phyloP scores from a whole-genome alignment of 2,888 invertebrate genomes.

The Physocephala rufipes region DNA sequence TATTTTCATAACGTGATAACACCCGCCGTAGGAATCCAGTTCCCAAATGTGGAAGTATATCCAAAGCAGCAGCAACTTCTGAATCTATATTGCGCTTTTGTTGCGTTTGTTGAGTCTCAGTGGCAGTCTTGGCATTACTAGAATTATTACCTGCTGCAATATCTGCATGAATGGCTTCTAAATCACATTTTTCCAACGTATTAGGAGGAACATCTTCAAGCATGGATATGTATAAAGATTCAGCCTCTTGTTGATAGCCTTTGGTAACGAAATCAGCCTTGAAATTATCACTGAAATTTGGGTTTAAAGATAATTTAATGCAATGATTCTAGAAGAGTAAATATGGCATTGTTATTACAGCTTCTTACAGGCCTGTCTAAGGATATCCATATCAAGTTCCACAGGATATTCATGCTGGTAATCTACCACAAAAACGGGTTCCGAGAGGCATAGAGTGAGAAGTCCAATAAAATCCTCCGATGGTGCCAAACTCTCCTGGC shows the following conservation, averaged over 20 bases:
- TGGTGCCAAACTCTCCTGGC: conserved; percentile 46
- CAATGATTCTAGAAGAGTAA: not conserved
- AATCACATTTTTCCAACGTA: conserved; percentile 4
- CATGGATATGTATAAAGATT: conserved; percentile 38
- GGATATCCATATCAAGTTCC: conserved; percentile 73
- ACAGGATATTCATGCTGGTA: conserved; percentile 75
- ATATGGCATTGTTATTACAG: conserved; percentile 69
- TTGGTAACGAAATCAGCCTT: conserved; percentile 56
- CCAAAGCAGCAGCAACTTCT: conserved; percentile 66
- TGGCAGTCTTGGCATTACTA: not conserved
- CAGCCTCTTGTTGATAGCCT: conserved; percentile 52
- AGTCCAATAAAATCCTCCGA: conserved; percentile 59
- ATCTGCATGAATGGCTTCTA: not conserved
- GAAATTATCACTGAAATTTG: conserved; percentile 44
- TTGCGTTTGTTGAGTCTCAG: conserved; percentile 8
- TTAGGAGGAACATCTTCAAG: conserved; percentile 31
- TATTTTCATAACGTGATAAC: conserved; percentile 78
- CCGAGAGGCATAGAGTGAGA: conserved; percentile 68
- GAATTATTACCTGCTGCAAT: not conserved
- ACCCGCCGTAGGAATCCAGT: conserved; percentile 79
- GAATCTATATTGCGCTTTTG: conserved; percentile 60
- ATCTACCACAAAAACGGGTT: conserved; percentile 73
- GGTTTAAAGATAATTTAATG: not conserved
- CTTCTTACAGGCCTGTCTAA: conserved; percentile 72
- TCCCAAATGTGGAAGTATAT: conserved; percentile 82